Conservation (phyloP, 2,888 invertebrate species). For the Exephanes ischioxanthus region DNA sequence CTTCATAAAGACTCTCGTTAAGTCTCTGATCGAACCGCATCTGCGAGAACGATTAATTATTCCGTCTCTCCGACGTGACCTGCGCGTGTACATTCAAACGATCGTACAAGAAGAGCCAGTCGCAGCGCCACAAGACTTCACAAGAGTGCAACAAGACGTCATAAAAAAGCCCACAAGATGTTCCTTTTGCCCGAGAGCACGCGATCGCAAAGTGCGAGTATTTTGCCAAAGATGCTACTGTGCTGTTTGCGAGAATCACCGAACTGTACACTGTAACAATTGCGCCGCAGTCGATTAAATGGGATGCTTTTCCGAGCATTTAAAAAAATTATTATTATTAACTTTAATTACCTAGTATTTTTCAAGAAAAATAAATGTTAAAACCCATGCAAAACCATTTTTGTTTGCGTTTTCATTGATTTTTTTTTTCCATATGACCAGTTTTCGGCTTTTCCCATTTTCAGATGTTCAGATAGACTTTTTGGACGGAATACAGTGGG, state of each 20-base stretch:
- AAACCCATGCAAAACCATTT: not conserved
- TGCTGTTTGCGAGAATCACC: constrained; percentile 1
- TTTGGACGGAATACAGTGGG: constrained; percentile 8
- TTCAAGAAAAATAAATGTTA: too few relatives aligned
- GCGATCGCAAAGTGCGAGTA: not conserved
- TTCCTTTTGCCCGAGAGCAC: not conserved
- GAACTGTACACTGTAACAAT: not conserved
- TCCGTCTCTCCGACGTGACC: not conserved
- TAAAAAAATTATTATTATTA: not conserved
- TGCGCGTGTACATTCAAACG: not conserved
- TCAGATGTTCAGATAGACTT: not conserved
- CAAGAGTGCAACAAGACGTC: too few relatives aligned
- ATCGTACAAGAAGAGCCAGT: not conserved
- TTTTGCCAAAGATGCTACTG: not conserved
- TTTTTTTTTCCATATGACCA: constrained; percentile 6
- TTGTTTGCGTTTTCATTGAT: constrained; percentile 20
- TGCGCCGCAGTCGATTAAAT: not conserved
- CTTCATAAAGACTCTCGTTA: not conserved
- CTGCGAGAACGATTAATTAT: not conserved
- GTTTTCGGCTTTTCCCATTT: constrained; percentile 4
- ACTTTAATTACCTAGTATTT: not conserved
- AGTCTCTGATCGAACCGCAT: not conserved
- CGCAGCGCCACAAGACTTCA: too few relatives aligned
- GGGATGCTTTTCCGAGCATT: not conserved
- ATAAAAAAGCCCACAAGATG: too few relatives aligned